These are phyloP conservation scores for Lycophotia porphyrea DNA, from an alignment of 2,888 invertebrate species.

Conservation along the genomic window DNA sequence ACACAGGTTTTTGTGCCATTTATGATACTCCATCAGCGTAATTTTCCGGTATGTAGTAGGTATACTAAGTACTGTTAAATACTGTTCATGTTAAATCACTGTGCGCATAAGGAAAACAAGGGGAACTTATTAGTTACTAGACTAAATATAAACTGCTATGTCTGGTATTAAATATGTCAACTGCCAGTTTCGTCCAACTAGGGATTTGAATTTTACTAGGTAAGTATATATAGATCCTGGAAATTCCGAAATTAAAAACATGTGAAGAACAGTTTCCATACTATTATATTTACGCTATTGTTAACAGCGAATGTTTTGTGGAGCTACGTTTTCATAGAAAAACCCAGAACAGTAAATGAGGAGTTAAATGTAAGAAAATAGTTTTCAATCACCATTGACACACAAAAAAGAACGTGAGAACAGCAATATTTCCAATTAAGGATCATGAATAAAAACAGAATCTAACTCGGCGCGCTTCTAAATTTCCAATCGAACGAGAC, in stretches of 20 bases:
- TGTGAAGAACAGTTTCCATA: background rate
- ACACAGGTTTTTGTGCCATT: conserved; percentile 59
- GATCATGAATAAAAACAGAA: conserved; percentile 63
- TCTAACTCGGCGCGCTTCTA: conserved; percentile 60
- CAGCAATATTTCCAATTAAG: conserved; percentile 44
- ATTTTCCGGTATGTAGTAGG: conserved; percentile 23
- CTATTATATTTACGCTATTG: background rate
- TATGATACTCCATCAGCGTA: conserved; percentile 27
- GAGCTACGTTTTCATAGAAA: background rate
- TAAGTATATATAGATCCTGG: conserved; percentile 6
- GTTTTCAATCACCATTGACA: background rate
- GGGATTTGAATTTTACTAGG: conserved; percentile 18
- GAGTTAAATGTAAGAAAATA: background rate
- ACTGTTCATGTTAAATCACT: conserved; percentile 34
- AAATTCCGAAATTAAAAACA: background rate
- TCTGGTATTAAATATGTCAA: conserved; percentile 44
- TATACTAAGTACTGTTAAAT: conserved; percentile 10
- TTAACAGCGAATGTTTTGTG: background rate
- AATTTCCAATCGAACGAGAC: conserved; percentile 69
- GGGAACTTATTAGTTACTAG: conserved; percentile 21
- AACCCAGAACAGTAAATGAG: background rate
- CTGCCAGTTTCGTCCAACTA: conserved; percentile 16
- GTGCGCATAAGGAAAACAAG: conserved; percentile 55
- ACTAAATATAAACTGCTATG: conserved; percentile 37
- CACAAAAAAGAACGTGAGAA: conserved; percentile 41